These are phyloP conservation scores for Nothoprocta perdicaria DNA, from an alignment of 2,113 vertebrate genomes.

Conservation along the genomic window DNA sequence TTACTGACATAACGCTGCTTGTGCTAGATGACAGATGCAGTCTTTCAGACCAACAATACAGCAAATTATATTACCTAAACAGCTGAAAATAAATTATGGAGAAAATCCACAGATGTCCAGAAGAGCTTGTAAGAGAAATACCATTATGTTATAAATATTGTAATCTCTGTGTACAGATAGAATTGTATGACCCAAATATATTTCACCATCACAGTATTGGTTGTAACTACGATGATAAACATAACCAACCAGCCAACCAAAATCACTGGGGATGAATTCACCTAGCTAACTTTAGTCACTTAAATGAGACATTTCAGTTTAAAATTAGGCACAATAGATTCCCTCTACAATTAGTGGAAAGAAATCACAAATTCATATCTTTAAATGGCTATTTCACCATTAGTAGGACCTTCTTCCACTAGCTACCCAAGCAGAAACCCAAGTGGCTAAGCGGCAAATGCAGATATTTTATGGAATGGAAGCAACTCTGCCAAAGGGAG, in stretches of 20 bases:
- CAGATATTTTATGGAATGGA: not conserved
- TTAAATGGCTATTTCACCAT: not conserved
- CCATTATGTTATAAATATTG: not conserved
- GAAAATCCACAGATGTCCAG: not conserved
- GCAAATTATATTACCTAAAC: slow-evolving; percentile 1
- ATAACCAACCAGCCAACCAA: not conserved
- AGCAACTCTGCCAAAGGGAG: not conserved
- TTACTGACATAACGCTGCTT: not conserved
- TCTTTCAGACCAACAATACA: slow-evolving; percentile 17
- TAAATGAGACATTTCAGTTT: not conserved
- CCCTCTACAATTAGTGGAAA: not conserved
- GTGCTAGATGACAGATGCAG: not conserved
- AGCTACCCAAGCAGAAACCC: not conserved
- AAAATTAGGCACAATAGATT: not conserved
- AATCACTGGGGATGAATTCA: not conserved
- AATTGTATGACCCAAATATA: not conserved
- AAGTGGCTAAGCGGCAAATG: not conserved
- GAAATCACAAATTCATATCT: not conserved
- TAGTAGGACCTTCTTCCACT: not conserved
- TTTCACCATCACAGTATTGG: not conserved
- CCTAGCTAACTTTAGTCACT: not conserved
- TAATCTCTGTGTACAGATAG: not conserved
- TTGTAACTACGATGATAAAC: not conserved
- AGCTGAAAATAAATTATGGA: slow-evolving; percentile 1
- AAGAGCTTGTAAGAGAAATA: not conserved